Base-by-base conservation (phyloP, 2,113 vertebrate species). In the Paralichthys olivaceus region DNA sequence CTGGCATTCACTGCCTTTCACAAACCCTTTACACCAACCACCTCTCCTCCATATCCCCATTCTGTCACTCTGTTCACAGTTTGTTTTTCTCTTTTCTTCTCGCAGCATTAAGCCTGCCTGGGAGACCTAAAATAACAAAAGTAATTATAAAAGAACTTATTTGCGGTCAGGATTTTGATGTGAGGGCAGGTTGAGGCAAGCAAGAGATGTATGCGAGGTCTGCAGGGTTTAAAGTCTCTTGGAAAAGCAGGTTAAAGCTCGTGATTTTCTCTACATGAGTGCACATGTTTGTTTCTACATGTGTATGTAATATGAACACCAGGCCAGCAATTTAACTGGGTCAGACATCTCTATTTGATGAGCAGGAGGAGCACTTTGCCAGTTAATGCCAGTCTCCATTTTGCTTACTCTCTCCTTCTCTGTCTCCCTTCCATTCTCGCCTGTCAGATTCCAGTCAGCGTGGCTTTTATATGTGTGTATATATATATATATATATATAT, bases 341-440 rank as follows among this genome's bases (percentile, higher is more conserved):
- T 91, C 92, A 93, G 71, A 66, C 89, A 90, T 92, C 56, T 91
- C 71, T 91, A 83, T 89, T 93, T 91, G 85, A 92, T 92, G 88
- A 92, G 83, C 66, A 69, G 75, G 66, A 83, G 70, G 63, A 69
- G 49, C 82, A 66, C 59, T 73, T 86, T 58, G 76, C 76, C 68
- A 84, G 78, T 87, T 81, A 83, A 76, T 77, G 73, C 60, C 83
- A 80, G 72, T 78, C 84, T 69, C 53, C 66, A 57, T 73, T 83
- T 80, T 66, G 57, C 84, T 87, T 75, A 77, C 67, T 75, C 69
- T 53, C 77, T 14, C 58, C 45, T 57, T 72, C 69, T 67, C 71
- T 29, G 51, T 80, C 77, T 84, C 75, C 58, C 61, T 80, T 80
- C 60, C 34, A 69, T 63, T 57, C 70, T 64, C 55, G 57, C 71